Evolutionary conservation across 2,113 vertebrate species (phyloP).

Genomic region (Mormoops blainvillei): DNA sequence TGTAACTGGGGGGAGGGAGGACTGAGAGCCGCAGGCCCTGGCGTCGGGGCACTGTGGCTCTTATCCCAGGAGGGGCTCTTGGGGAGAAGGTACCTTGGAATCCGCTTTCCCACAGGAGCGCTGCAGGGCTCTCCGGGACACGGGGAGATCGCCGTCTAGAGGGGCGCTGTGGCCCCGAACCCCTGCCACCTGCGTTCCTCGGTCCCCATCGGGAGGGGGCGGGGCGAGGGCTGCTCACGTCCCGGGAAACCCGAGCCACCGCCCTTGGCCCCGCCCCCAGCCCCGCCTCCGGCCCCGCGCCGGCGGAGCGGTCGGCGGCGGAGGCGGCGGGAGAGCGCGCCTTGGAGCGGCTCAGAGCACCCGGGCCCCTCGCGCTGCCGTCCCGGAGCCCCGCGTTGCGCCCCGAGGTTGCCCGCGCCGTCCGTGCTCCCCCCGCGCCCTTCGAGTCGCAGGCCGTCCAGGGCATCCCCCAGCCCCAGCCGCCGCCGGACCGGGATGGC

Average conservation of each 20-base stretch:
- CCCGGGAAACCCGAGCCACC: conserved; percentile 51
- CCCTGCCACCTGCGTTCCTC: conserved; percentile 40
- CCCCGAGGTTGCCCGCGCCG: conserved; percentile 9
- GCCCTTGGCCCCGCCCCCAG: conserved; percentile 31
- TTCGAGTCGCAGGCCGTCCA: conserved; percentile 5
- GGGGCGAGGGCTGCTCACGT: conserved; percentile 11
- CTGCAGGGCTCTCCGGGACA: neutral
- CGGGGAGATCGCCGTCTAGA: neutral
- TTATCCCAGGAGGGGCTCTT: neutral
- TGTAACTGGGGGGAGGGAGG: neutral
- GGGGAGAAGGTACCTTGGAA: neutral
- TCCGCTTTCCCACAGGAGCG: neutral
- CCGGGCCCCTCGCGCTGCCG: neutral
- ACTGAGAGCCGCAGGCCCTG: neutral
- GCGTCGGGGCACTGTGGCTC: neutral
- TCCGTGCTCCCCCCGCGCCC: conserved; percentile 25
- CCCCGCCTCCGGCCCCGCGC: conserved; percentile 40
- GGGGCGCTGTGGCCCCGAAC: neutral
- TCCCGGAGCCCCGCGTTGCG: neutral
- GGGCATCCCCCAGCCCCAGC: conserved; percentile 12
- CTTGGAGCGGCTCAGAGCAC: conserved; percentile 39
- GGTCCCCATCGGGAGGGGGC: neutral
- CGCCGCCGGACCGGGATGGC: conserved; percentile 36
- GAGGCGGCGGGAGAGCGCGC: conserved; percentile 40
- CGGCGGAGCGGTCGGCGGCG: conserved; percentile 50